Conservation (phyloP, 2,797 vertebrate species). For the Moxostoma hubbsi region DNA sequence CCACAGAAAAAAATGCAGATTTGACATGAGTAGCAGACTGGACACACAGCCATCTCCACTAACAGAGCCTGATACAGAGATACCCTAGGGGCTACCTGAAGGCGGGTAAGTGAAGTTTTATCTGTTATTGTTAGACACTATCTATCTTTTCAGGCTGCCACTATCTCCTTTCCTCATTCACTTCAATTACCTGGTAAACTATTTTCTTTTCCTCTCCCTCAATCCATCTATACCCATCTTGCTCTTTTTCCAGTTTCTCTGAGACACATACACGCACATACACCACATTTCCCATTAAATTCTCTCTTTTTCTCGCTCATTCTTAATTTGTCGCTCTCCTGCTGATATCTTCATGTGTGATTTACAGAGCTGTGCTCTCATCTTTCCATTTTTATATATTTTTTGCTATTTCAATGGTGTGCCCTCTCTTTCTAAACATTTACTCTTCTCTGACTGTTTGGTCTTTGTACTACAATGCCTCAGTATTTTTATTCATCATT, state of each 20-base stretch:
- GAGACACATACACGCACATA: background rate
- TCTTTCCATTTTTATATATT: background rate
- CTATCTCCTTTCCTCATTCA: conserved; percentile 20
- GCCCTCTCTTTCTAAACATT: background rate
- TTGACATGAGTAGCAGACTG: conserved; percentile 42
- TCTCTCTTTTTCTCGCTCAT: background rate
- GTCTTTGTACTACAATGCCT: background rate
- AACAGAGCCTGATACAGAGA: conserved; percentile 51
- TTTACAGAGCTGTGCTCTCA: background rate
- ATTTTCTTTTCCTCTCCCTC: background rate
- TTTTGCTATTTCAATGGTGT: background rate
- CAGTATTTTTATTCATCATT: background rate
- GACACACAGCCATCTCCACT: conserved; percentile 55
- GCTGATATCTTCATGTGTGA: background rate
- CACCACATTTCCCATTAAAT: background rate
- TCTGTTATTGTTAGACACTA: conserved; percentile 25
- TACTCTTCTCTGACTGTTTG: background rate
- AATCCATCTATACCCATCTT: background rate
- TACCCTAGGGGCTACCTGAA: conserved; percentile 52
- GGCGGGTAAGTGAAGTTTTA: conserved; percentile 6
- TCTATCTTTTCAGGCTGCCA: conserved; percentile 9
- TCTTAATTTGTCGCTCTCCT: background rate
- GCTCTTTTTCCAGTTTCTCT: background rate
- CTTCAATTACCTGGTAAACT: conserved; percentile 2
- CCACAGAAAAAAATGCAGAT: conserved; percentile 16